Conservation (phyloP, 1,140 invertebrate genomes). For the Heliconius nattereri region DNA sequence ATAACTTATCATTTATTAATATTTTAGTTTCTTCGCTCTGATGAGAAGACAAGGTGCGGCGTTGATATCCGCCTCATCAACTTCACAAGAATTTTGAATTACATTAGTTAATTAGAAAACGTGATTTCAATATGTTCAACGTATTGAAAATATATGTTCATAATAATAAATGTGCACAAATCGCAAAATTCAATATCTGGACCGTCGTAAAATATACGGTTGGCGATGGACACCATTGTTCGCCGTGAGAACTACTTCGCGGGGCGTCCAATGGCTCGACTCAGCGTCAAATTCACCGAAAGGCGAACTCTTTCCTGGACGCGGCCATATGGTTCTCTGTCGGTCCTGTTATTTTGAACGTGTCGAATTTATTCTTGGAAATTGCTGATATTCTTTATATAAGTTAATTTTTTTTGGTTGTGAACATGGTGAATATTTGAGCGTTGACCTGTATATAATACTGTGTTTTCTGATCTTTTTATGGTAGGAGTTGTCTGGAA, state of each 20-base stretch:
- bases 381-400: background rate
- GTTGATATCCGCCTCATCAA: background rate
- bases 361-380: background rate
- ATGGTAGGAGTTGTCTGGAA: too few relatives aligned
- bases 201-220: slow-evolving; percentile 62
- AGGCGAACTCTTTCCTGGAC: slow-evolving; percentile 46
- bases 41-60: too few relatives aligned
- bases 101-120: too few relatives aligned
- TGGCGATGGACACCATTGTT: slow-evolving; percentile 53
- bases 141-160: background rate
- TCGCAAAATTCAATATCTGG: slow-evolving; percentile 64
- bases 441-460: too few relatives aligned
- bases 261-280: slow-evolving; percentile 47
- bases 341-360: slow-evolving; percentile 18
- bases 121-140: too few relatives aligned
- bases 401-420: background rate
- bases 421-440: too few relatives aligned
- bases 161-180: slow-evolving; percentile 46
- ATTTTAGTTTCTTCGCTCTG: too few relatives aligned
- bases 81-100: background rate
- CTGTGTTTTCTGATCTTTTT: too few relatives aligned
- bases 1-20: too few relatives aligned
- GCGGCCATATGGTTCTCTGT: slow-evolving; percentile 30
- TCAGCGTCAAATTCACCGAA: slow-evolving; percentile 59
- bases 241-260: slow-evolving; percentile 57